Evolutionary conservation across 37 sponge, comb jelly and placozoan genomes (phyloP), one percentile per base, ranked within the genome.

Genomic region (Beroe forskalii): DNA sequence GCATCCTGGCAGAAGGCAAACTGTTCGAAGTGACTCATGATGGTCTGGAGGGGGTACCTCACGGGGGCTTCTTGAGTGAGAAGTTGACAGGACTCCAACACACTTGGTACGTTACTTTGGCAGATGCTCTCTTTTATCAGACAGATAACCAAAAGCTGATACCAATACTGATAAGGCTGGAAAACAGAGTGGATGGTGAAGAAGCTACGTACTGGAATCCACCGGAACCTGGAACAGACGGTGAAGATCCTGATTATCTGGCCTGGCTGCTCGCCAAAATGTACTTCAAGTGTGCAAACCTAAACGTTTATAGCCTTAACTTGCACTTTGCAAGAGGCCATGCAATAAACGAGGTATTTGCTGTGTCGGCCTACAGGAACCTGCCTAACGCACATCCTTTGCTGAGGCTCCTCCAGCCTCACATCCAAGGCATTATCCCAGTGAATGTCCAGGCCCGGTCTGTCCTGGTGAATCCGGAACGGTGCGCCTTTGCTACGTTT

Each of bases 401-500:
- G 2, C 25, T 63, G 3, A 63, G 66, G 66, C 6, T 63, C 3
- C 25, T 63, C 28, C 66, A 63, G 66, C 66, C 66, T 30, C 66
- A 63, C 66, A 63, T 63, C n/a, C 66, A 63, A 30, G 66, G 66
- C 6, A 63, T 63, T 3, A 63, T 63, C 66, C 66, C 66, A 19
- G 66, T 63, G 4, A 63, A 63, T 20, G 66, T 72, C 35, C 75
- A 72, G 30, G 75, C 75, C 31, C 33, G 75, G 3, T 35, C 37
- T 72, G 40, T 72, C 22, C 39, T 72, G 40, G 39, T 72, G 9
- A 72, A 72, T 20, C 75, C 75, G 23, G 40, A 36, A 17, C 37
- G 30, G 14, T 35, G 30, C 20, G 75, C 75, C 75, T 72, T 72
- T 20, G 8, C 40, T 30, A 6, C 35, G 39, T 72, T 72, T 30